Base-by-base conservation (phyloP, 2,888 invertebrate species). In the Megalurothrips usitatus region DNA sequence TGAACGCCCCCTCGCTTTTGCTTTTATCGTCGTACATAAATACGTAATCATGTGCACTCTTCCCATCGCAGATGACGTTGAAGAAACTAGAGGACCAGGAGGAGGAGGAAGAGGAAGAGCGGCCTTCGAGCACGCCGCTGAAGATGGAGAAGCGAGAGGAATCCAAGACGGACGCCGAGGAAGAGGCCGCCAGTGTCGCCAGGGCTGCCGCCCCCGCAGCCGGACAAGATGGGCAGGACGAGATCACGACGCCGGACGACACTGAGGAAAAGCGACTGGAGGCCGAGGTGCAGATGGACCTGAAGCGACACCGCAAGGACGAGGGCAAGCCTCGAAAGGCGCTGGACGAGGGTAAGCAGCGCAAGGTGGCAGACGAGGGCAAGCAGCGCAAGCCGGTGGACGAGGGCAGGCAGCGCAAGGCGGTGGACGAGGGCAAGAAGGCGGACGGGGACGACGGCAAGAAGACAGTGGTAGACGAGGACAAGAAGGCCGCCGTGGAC, bases 131-230 rank as follows among this genome's bases (percentile, higher is more conserved):
- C 68, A 26, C 23, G 14, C 58, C 58, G 14, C 17, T 75, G 9
- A 75, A 26, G 68, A 26, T 75, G 68, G 68, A 75, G 68, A 75
- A 75, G 68, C n/a, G 68, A 12, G 68, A 75, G 26, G 68, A 75
- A 11, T 23, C 68, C 23, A 75, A 43, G 34, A 43, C 34, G 34
- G 34, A 43, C 34, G 34, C 34, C 6, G 34, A 43, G 6, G 34
- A 43, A 6, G 34, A 43, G 34, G 34, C 34, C 34, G 34, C 34
- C 34, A 43, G 34, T 43, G 34, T 43, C 34, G 34, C 34, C 68
- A 26, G 26, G 26, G 68, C 14, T 2, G 58, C 68, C 12, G 58
- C 14, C 14, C 19, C 58, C 17, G 58, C 58, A 6, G 58, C 14
- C 19, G 4, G 0, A 19, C 58, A 58, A 17, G 68, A 26, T 26